Evolutionary conservation across 2,113 vertebrate genomes (phyloP).

Genomic region (Potamarius usumacintae): DNA sequence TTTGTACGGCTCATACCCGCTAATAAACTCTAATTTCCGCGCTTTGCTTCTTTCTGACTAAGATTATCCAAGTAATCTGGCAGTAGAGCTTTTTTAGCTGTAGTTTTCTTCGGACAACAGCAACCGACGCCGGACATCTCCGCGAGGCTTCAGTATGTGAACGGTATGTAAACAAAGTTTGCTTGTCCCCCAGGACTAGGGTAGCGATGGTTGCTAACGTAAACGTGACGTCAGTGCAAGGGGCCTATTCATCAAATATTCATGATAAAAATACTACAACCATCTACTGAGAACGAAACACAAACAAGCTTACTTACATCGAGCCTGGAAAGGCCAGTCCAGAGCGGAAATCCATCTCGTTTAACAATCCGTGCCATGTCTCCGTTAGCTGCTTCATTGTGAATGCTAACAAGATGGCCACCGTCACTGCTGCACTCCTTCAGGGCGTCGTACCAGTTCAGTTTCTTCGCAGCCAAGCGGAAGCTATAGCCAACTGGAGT

Average conservation of each 20-base stretch:
- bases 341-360: slow-evolving; percentile 86
- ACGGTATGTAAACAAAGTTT: too few relatives aligned
- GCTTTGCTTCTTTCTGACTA: too few relatives aligned
- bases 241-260: not conserved
- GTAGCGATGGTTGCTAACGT: too few relatives aligned
- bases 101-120: too few relatives aligned
- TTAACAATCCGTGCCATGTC: slow-evolving; percentile 79
- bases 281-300: not conserved
- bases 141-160: too few relatives aligned
- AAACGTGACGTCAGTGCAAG: too few relatives aligned
- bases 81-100: too few relatives aligned
- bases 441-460: slow-evolving; percentile 87
- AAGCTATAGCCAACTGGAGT: slow-evolving; percentile 74
- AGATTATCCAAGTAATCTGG: too few relatives aligned
- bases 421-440: slow-evolving; percentile 73
- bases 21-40: too few relatives aligned
- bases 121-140: too few relatives aligned
- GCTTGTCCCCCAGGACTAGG: too few relatives aligned
- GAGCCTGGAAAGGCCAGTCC: slow-evolving; percentile 89
- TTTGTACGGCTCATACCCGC: too few relatives aligned
- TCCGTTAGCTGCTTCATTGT: slow-evolving; percentile 69
- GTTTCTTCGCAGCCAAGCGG: slow-evolving; percentile 73
- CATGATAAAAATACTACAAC: not conserved
- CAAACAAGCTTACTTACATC: slow-evolving; percentile 76
- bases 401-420: slow-evolving; percentile 84